phyloP scores from a whole-genome alignment of 2,113 vertebrate genomes.

The Platichthys stellatus region DNA sequence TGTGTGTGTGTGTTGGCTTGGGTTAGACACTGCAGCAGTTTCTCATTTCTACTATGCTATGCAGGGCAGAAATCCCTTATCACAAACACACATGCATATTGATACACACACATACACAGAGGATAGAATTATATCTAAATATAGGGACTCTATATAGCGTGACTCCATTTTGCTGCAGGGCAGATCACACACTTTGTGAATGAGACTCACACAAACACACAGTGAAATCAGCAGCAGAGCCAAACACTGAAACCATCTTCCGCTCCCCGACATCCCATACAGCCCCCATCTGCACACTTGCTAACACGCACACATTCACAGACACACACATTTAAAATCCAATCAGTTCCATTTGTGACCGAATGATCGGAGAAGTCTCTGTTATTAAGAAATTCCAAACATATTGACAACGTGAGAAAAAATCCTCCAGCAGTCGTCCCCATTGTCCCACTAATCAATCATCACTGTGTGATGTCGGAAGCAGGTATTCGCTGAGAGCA shows the following conservation, averaged over 20 bases:
- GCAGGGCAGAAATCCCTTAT: constrained; percentile 36
- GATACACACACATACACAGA: neutral
- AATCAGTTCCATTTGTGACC: constrained; percentile 15
- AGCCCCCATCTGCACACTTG: neutral
- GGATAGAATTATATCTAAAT: constrained; percentile 36
- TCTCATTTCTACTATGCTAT: constrained; percentile 29
- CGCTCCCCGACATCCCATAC: no score
- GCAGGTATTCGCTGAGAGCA: neutral
- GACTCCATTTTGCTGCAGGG: constrained; percentile 43
- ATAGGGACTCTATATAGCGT: constrained; percentile 1
- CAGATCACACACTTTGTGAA: neutral
- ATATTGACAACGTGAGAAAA: neutral
- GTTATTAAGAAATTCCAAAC: neutral
- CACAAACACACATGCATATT: constrained; percentile 19
- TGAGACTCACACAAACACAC: no score
- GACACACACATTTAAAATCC: neutral
- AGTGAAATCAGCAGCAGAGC: no score
- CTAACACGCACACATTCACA: no score
- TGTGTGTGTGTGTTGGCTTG: neutral
- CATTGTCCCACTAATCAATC: constrained; percentile 42
- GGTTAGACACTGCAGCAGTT: constrained; percentile 25
- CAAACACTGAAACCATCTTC: no score
- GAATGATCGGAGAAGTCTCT: neutral
- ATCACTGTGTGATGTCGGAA: neutral
- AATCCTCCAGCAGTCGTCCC: constrained; percentile 5